phyloP scores from a whole-genome alignment of 2,797 vertebrate genomes.

The Cossypha heuglini region DNA sequence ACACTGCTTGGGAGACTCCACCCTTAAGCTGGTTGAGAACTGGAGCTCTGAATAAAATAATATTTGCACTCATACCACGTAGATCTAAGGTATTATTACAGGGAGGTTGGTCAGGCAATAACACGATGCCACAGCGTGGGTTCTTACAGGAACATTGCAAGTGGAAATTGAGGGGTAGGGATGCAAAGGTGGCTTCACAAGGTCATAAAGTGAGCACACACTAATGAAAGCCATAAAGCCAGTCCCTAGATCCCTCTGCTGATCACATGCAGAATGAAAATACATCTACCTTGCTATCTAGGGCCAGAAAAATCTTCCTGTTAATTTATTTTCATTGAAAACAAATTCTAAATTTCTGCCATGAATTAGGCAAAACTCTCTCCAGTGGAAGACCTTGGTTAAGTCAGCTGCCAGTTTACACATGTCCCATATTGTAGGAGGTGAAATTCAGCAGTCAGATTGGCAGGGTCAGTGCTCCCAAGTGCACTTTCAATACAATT shows the following conservation, averaged over 20 bases:
- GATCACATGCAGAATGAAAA: background rate
- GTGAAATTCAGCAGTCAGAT: background rate
- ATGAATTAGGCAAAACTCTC: background rate
- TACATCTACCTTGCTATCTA: background rate
- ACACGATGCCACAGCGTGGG: accelerated
- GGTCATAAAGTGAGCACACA: background rate
- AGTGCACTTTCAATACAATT: background rate
- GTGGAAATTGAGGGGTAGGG: background rate
- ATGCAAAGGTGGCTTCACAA: background rate
- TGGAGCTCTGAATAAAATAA: slow-evolving; percentile 8
- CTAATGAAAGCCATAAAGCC: background rate
- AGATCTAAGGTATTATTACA: slow-evolving; percentile 26
- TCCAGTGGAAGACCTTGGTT: background rate
- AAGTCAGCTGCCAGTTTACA: background rate
- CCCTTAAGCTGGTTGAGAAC: background rate
- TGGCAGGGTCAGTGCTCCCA: background rate
- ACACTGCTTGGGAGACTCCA: slow-evolving; percentile 17
- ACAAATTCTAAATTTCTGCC: background rate
- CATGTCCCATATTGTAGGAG: background rate
- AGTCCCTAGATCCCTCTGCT: background rate
- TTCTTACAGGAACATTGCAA: background rate
- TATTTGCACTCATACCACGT: background rate
- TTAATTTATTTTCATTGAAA: background rate
- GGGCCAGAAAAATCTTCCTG: background rate
- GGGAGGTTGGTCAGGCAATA: background rate